Conservation (phyloP, 2,888 invertebrate genomes). For the Mesoligia furuncula region DNA sequence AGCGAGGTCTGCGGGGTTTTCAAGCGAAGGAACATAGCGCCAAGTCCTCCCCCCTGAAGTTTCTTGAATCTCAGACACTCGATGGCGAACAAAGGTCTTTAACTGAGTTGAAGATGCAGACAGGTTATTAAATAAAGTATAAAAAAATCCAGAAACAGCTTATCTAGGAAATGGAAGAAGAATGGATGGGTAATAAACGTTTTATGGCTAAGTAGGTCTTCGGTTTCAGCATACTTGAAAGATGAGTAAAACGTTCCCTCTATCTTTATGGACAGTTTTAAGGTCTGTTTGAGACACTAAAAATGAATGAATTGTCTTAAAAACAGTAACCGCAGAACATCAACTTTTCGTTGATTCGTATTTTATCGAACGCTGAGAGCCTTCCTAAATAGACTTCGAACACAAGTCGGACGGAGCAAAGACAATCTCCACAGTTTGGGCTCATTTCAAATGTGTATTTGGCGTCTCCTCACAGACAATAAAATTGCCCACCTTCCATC, state of each 20-base stretch:
- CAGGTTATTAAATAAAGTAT: constrained; percentile 31
- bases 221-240: constrained; percentile 37
- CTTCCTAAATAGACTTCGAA: background rate
- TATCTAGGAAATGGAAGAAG: constrained; percentile 50
- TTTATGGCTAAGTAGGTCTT: constrained; percentile 41
- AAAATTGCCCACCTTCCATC: background rate
- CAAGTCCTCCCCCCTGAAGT: too few species aligned
- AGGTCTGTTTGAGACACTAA: constrained; percentile 3
- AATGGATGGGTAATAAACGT: constrained; percentile 48
- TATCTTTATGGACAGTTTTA: constrained; percentile 36
- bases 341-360: background rate
- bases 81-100: too few species aligned
- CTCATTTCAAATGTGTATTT: background rate
- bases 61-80: too few species aligned
- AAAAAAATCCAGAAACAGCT: constrained; percentile 41
- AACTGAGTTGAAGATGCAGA: too few species aligned
- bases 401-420: background rate
- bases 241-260: constrained; percentile 33
- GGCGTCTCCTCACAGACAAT: background rate
- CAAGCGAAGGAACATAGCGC: too few species aligned
- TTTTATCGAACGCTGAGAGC: background rate
- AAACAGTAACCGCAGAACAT: constrained; percentile 1
- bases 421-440: background rate
- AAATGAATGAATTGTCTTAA: constrained; percentile 1
- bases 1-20: too few species aligned